Percentiles rank a stretch among this genome's conserved stretches.
phyloP scores from a whole-genome alignment of 37 sponge, comb jelly and placozoan genomes.

The Oopsacas minuta region DNA sequence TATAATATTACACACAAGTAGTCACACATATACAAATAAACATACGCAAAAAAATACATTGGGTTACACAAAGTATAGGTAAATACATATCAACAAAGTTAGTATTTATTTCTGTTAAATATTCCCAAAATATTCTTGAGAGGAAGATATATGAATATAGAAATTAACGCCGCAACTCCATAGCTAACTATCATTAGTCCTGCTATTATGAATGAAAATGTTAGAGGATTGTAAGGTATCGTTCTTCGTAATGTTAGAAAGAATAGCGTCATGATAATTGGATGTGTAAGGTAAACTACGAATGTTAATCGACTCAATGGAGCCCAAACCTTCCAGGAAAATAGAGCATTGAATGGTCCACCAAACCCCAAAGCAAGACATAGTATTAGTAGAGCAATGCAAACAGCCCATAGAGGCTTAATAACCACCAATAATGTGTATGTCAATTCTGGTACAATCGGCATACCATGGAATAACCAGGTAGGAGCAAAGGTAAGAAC shows the following conservation, averaged over 20 bases:
- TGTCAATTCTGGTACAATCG: neutral
- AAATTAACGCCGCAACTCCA: conserved; percentile 38
- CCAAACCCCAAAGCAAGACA: neutral
- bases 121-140: conserved; percentile 26
- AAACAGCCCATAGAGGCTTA: conserved; percentile 34
- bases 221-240: conserved; percentile 26
- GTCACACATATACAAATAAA: too few relatives aligned
- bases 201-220: conserved; percentile 28
- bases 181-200: conserved; percentile 41
- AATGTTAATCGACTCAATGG: conserved; percentile 78
- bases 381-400: conserved; percentile 43
- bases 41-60: too few relatives aligned
- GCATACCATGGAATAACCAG: neutral
- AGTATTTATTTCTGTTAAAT: neutral
- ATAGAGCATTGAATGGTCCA: conserved; percentile 19
- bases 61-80: neutral
- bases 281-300: conserved; percentile 69
- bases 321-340: conserved; percentile 70
- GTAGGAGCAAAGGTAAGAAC: neutral
- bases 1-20: too few relatives aligned
- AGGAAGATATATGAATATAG: conserved; percentile 55
- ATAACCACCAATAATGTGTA: neutral
- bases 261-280: conserved; percentile 40
- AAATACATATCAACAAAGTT: neutral
- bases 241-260: conserved; percentile 16